Evolutionary conservation across 2,888 invertebrate species (phyloP).

Genomic region (Torymus aiolomorphi): DNA sequence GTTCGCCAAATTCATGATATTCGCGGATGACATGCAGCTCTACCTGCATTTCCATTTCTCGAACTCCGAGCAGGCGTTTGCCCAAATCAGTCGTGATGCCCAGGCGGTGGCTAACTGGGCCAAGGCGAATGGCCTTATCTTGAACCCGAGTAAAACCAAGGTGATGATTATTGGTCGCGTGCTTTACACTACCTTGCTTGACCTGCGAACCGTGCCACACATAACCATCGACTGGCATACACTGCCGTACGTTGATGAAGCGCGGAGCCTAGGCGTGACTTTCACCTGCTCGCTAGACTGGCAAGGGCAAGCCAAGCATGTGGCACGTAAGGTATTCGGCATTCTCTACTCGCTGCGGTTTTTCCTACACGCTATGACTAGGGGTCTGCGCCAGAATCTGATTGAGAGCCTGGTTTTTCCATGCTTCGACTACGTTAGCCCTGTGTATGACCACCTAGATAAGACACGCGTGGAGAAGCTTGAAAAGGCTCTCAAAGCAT

Average conservation of each 20-base stretch:
- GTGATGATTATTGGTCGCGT: slow-evolving; percentile 28
- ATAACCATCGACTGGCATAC: neutral
- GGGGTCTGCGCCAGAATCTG: neutral
- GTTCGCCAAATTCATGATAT: neutral
- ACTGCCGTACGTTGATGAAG: neutral
- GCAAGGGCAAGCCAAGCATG: neutral
- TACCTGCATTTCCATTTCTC: neutral
- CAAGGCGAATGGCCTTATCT: neutral
- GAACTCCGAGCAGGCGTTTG: neutral
- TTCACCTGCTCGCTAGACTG: slow-evolving; percentile 8
- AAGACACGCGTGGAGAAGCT: neutral
- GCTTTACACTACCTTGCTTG: neutral
- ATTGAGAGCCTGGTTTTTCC: neutral
- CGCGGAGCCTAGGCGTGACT: too few relatives aligned
- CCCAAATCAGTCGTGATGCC: neutral
- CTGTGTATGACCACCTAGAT: slow-evolving; percentile 23
- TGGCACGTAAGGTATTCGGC: neutral
- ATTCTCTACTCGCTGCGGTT: slow-evolving; percentile 13
- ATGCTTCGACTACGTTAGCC: neutral
- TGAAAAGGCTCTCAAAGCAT: neutral
- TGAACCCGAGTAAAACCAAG: slow-evolving; percentile 21
- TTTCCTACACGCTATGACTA: neutral
- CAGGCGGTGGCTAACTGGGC: slow-evolving; percentile 2
- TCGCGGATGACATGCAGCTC: too few relatives aligned
- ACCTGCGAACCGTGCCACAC: neutral